A percentile compares a stretch with the other conserved stretches of the same genome.
phyloP scores from a whole-genome alignment of 2,113 vertebrate genomes.

The Spea bombifrons region DNA sequence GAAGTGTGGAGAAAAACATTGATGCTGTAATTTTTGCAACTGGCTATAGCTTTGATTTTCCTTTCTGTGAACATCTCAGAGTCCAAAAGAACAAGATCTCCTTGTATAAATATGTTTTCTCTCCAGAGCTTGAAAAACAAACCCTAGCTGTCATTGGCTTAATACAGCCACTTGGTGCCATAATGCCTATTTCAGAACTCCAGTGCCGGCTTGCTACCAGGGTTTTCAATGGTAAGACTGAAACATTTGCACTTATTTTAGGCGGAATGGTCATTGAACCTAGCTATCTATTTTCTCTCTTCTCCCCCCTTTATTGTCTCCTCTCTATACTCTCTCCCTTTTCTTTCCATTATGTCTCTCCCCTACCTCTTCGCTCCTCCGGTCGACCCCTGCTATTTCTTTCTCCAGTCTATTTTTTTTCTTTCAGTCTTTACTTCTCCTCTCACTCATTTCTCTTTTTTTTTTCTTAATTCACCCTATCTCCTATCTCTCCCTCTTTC shows the following conservation, averaged over 20 bases:
- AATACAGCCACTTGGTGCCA: slow-evolving; percentile 59
- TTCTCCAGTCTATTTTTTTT: too few species aligned
- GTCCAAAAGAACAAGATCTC: slow-evolving; percentile 53
- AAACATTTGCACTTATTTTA: not conserved
- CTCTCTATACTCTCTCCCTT: too few species aligned
- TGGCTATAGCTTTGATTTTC: slow-evolving; percentile 65
- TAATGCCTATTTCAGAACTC: slow-evolving; percentile 68
- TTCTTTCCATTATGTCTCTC: too few species aligned
- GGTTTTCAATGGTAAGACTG: slow-evolving; percentile 63
- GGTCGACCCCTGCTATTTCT: too few species aligned
- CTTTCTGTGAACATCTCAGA: slow-evolving; percentile 66
- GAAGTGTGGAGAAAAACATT: slow-evolving; percentile 66
- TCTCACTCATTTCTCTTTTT: too few species aligned
- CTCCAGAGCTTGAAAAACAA: slow-evolving; percentile 60
- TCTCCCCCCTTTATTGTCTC: too few species aligned
- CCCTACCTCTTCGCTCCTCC: too few species aligned
- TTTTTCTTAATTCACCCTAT: too few species aligned
- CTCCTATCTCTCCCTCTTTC: too few species aligned
- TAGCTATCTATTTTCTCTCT: too few species aligned
- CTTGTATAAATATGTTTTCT: slow-evolving; percentile 69
- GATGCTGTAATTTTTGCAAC: slow-evolving; percentile 80
- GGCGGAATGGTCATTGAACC: too few species aligned
- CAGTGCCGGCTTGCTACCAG: slow-evolving; percentile 70
- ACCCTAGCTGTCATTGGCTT: slow-evolving; percentile 71
- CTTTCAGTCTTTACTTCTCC: too few species aligned